Evolutionary conservation across 2,113 vertebrate genomes (phyloP).

Genomic region (Piliocolobus tephrosceles): DNA sequence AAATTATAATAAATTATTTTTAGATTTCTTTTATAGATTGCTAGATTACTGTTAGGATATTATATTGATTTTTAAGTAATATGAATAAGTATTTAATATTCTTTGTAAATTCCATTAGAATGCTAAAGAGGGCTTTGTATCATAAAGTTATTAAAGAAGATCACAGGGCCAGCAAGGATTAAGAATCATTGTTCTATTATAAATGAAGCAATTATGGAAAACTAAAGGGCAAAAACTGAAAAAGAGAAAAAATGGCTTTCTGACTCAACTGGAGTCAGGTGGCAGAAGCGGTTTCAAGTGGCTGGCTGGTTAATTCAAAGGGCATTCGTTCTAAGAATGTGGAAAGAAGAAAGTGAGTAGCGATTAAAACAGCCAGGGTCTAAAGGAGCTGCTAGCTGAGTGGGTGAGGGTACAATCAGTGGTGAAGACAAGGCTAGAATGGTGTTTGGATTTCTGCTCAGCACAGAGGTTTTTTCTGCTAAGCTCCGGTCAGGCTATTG

Average conservation of each 20-base stretch:
- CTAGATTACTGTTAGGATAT: neutral
- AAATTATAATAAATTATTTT: neutral
- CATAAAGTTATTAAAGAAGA: neutral
- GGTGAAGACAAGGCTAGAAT: neutral
- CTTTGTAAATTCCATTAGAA: conserved; percentile 4
- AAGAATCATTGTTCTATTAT: neutral
- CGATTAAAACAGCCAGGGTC: neutral
- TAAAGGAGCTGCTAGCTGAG: neutral
- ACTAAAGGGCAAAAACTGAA: neutral
- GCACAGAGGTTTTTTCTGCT: neutral
- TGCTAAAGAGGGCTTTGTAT: neutral
- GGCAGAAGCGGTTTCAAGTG: neutral
- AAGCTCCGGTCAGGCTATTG: neutral
- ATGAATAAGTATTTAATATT: neutral
- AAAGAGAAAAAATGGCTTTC: neutral
- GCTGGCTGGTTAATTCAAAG: neutral
- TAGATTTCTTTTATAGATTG: neutral
- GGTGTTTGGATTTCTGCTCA: neutral
- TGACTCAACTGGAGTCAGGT: neutral
- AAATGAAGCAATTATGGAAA: neutral
- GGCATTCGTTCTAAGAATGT: neutral
- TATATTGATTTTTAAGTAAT: neutral
- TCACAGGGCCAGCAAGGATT: neutral
- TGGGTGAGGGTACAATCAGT: neutral
- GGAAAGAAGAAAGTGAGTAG: neutral